These are phyloP conservation scores for Eleutherodactylus coqui DNA, from an alignment of 2,797 vertebrate genomes.

Conservation along the genomic window DNA sequence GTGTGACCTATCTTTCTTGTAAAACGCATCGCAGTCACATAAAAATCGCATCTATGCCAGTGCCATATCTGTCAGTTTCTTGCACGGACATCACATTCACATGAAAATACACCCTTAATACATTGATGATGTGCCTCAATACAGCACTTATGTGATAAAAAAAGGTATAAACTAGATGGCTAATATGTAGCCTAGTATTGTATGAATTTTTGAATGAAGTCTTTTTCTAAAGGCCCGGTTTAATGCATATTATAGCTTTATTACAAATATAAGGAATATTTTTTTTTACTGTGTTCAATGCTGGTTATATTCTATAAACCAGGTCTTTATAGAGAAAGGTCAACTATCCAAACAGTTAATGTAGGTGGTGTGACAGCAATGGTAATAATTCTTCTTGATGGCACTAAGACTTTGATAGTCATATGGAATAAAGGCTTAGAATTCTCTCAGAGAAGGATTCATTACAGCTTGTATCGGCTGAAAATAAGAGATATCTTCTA, in stretches of 20 bases:
- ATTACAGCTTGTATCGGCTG: constrained; percentile 39
- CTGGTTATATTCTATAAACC: not conserved
- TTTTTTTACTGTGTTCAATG: not conserved
- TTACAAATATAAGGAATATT: not conserved
- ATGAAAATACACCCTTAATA: too few species aligned
- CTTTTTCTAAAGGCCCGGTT: not conserved
- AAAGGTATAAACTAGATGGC: too few species aligned
- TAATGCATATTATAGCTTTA: not conserved
- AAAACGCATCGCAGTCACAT: too few species aligned
- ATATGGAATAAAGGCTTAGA: constrained; percentile 49
- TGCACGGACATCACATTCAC: too few species aligned
- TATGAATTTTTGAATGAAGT: not conserved
- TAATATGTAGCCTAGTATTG: not conserved
- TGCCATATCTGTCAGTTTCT: too few species aligned
- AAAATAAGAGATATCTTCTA: constrained; percentile 47
- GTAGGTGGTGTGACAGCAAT: not conserved
- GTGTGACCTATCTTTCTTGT: too few species aligned
- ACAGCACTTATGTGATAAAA: too few species aligned
- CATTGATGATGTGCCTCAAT: too few species aligned
- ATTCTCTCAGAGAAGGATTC: constrained; percentile 53
- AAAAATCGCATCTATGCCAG: too few species aligned
- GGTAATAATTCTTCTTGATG: constrained; percentile 49
- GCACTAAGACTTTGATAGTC: constrained; percentile 53
- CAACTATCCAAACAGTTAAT: constrained; percentile 24
- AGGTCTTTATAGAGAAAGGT: constrained; percentile 22